Conservation (phyloP, 2,888 invertebrate genomes). For the Brachyptera risi region DNA sequence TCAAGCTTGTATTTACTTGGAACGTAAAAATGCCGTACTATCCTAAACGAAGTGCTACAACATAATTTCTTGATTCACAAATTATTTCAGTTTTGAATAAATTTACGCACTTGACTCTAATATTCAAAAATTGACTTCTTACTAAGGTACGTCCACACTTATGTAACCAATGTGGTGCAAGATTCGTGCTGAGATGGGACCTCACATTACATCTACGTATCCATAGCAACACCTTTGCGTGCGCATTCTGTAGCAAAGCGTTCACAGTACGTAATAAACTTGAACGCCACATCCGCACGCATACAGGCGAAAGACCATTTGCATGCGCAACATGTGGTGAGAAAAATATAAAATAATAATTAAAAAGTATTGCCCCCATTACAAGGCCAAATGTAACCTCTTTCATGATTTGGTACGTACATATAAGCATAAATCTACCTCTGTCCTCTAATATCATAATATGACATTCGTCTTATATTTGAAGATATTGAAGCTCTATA, state of each 20-base stretch:
- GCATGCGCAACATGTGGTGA: conserved; percentile 41
- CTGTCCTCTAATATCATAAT: background rate
- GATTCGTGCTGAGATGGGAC: conserved; percentile 43
- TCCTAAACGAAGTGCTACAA: too few relatives aligned
- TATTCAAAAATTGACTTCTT: too few relatives aligned
- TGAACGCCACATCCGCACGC: conserved; percentile 43
- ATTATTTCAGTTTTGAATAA: background rate
- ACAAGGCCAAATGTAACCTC: too few relatives aligned
- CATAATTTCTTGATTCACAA: background rate
- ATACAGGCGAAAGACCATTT: conserved; percentile 44
- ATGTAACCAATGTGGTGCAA: conserved; percentile 31
- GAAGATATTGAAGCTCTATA: background rate
- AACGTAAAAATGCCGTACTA: too few relatives aligned
- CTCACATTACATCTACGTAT: conserved; percentile 43
- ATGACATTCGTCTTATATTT: background rate
- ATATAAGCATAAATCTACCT: too few relatives aligned
- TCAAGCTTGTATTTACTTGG: too few relatives aligned
- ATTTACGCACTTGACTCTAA: too few relatives aligned
- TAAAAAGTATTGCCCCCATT: too few relatives aligned
- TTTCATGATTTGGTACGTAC: too few relatives aligned
- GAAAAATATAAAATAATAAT: too few relatives aligned
- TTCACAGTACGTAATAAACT: conserved; percentile 44
- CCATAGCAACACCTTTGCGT: conserved; percentile 42
- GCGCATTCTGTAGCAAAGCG: conserved; percentile 43
- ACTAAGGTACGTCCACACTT: background rate